These are phyloP conservation scores for Matsumyia berberina DNA, from an alignment of 2,888 invertebrate genomes.

Conservation along the genomic window DNA sequence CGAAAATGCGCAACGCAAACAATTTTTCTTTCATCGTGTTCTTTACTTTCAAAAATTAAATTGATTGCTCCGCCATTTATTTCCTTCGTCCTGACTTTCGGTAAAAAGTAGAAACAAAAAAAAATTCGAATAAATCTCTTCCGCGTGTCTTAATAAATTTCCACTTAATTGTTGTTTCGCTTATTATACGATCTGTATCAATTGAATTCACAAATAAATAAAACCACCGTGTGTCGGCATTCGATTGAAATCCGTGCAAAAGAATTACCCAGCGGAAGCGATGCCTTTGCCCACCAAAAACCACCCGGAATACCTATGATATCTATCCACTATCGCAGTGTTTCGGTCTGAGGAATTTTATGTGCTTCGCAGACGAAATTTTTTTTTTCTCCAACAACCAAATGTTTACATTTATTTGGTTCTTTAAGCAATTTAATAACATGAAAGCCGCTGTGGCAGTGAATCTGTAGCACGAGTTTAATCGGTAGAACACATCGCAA, in stretches of 20 bases:
- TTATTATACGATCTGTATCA: conserved; percentile 1
- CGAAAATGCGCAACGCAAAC: too few species aligned
- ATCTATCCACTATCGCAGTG: not conserved
- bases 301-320: too few species aligned
- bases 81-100: too few species aligned
- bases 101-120: too few species aligned
- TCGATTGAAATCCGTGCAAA: not conserved
- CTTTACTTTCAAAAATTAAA: too few species aligned
- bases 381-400: not conserved
- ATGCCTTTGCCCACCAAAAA: too few species aligned
- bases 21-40: too few species aligned
- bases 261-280: not conserved
- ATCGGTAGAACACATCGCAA: not conserved
- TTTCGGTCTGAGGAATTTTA: not conserved
- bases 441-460: not conserved
- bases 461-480: not conserved
- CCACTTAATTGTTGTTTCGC: not conserved
- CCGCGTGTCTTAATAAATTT: not conserved
- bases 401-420: conserved; percentile 6
- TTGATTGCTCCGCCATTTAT: too few species aligned
- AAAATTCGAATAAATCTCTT: too few species aligned
- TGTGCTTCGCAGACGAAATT: not conserved
- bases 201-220: conserved; percentile 1
- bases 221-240: not conserved
- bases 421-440: not conserved